Evolutionary conservation across 1,140 invertebrate species (phyloP), one percentile per base, ranked within the genome.

Genomic region (Macrocentrus cingulum): DNA sequence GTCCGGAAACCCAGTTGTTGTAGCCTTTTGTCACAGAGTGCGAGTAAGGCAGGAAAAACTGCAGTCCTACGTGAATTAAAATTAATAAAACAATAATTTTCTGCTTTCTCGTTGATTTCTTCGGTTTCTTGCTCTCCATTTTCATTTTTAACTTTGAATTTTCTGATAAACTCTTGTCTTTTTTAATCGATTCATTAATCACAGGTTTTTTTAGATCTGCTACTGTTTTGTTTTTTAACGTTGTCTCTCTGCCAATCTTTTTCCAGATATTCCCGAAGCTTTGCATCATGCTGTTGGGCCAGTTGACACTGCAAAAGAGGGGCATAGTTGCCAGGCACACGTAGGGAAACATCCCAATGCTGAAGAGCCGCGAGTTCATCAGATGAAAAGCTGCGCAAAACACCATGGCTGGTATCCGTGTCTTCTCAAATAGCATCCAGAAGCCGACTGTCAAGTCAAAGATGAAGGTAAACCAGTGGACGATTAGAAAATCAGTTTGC

Each of bases 281-380:
- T 1, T 37, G 16, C 6, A 52, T 9, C 13, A 79, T 46, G 63
- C 65, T 80, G 64, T 82, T 77, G 19, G 94, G 92, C 93, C 91
- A 95, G 65, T 90, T 82, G n/a, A 83, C 78, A 25, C 83, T 75
- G 71, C 89, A 95, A 75, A 94, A 96, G 4, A 96, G 72, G 1
- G 91, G 89, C 83, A 94, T 86, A 6, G 92, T 91, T 0, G 87
- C 90, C 20, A 96, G 68, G 71, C 94, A 95, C 0, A 93, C 89
- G 79, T 91, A 96, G 0, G 94, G 92, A 80, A 96, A 97, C 92
- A 96, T 95, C 48, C 91, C 91, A 64, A 96, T 95, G 42, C 79
- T 83, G 73, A 97, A 96, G 1, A 96, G 81, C 60, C 89, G 83
- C 0, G 91, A 90, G 73, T 97, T 97, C 89, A 96, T 94, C 0